Percentiles rank a stretch among this genome's conserved stretches.
Conservation (phyloP, 2,113 vertebrate species). For the Callocephalon fimbriatum region DNA sequence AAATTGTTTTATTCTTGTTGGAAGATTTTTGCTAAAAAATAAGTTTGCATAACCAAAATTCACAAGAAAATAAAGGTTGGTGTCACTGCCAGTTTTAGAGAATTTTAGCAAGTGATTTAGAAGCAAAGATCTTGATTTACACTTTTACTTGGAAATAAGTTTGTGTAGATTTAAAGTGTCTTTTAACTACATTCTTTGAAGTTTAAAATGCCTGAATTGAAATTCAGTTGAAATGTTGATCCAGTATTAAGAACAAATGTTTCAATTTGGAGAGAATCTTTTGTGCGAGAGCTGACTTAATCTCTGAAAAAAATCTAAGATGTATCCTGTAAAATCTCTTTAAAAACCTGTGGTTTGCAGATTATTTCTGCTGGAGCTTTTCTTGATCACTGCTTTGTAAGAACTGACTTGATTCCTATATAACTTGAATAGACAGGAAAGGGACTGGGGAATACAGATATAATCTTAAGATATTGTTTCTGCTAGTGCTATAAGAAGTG, state of each 20-base stretch:
- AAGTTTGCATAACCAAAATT: not conserved
- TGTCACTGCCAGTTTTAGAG: not conserved
- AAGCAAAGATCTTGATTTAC: not conserved
- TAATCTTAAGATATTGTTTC: constrained; percentile 17
- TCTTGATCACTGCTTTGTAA: not conserved
- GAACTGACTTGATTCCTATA: constrained; percentile 18
- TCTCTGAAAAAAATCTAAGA: not conserved
- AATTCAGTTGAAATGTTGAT: not conserved
- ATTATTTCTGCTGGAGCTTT: not conserved
- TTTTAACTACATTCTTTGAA: not conserved
- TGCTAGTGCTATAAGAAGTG: not conserved
- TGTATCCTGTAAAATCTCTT: not conserved
- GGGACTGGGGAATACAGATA: constrained; percentile 5
- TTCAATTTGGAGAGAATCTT: not conserved
- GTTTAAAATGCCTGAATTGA: not conserved
- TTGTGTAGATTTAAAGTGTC: not conserved
- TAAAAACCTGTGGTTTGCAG: not conserved
- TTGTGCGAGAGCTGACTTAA: not conserved
- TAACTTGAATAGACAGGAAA: not conserved
- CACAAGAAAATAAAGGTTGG: not conserved
- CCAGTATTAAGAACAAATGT: not conserved
- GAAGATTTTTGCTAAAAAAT: not conserved
- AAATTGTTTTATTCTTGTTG: not conserved
- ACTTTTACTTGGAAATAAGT: not conserved
- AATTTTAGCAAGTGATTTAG: not conserved